Evolutionary conservation across 2,888 invertebrate species (phyloP).

Genomic region (Conops quadrifasciatus): DNA sequence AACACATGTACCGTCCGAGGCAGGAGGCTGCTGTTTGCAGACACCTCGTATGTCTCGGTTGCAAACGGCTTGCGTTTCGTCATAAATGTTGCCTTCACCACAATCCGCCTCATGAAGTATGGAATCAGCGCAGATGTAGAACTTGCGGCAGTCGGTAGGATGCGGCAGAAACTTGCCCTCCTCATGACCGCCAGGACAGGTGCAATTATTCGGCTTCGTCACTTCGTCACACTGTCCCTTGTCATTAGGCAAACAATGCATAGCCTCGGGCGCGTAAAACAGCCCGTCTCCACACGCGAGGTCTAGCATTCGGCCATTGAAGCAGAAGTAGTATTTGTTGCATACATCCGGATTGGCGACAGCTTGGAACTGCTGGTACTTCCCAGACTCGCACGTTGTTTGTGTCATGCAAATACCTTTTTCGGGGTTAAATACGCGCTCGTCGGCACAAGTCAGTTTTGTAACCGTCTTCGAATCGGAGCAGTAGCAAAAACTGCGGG

Average conservation of each 20-base stretch:
- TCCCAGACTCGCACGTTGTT: constrained; percentile 33
- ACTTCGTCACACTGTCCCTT: constrained; percentile 17
- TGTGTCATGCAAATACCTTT: constrained; percentile 41
- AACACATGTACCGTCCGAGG: constrained; percentile 45
- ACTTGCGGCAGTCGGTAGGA: constrained; percentile 43
- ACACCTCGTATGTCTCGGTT: constrained; percentile 44
- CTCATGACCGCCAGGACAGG: constrained; percentile 45
- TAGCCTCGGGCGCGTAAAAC: constrained; percentile 35
- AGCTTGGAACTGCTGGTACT: constrained; percentile 10
- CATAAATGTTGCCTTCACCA: constrained; percentile 46
- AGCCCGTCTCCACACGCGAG: constrained; percentile 42
- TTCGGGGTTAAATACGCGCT: constrained; percentile 36
- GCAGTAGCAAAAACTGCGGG: constrained; percentile 53
- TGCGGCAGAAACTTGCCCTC: constrained; percentile 45
- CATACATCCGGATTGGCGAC: constrained; percentile 31
- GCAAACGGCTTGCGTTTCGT: constrained; percentile 44
- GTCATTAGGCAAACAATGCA: constrained; percentile 22
- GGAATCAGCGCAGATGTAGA: constrained; percentile 45
- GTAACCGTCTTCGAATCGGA: constrained; percentile 37
- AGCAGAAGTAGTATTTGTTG: constrained; percentile 42
- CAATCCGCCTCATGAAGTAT: constrained; percentile 46
- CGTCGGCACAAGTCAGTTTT: constrained; percentile 41
- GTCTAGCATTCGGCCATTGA: constrained; percentile 37
- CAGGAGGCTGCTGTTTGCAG: constrained; percentile 42
- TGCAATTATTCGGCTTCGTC: constrained; percentile 37